These are phyloP conservation scores for Danio choprae DNA, from an alignment of 2,797 vertebrate species.

Conservation along the genomic window DNA sequence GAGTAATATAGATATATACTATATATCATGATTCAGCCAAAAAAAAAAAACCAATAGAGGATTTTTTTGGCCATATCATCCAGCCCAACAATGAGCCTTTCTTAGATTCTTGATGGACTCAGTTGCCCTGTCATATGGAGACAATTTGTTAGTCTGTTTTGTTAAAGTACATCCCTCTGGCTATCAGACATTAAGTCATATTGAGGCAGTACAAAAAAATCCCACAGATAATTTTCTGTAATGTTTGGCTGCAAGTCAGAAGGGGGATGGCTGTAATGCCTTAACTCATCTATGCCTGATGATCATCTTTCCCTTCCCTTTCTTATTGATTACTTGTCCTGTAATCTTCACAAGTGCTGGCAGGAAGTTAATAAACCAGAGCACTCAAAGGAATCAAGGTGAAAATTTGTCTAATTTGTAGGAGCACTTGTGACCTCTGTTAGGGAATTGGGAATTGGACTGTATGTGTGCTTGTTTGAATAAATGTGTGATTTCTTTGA, in stretches of 20 bases:
- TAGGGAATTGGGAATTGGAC: background rate
- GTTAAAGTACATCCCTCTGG: conserved; percentile 11
- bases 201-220: background rate
- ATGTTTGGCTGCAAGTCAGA: background rate
- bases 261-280: background rate
- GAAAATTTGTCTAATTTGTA: conserved; percentile 8
- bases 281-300: background rate
- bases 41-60: no score
- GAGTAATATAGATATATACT: no score
- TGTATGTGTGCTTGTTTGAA: background rate
- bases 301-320: background rate
- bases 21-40: no score
- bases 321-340: background rate
- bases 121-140: background rate
- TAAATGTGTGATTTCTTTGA: background rate
- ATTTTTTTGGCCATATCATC: no score
- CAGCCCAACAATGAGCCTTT: no score
- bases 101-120: no score
- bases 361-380: background rate
- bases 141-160: background rate
- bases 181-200: background rate
- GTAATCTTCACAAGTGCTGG: background rate
- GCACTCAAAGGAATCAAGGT: background rate
- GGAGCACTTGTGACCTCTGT: background rate
- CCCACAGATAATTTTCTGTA: background rate